A percentile compares a stretch with the other conserved stretches of the same genome.
These are phyloP conservation scores for Myioborus miniatus DNA, from an alignment of 2,797 vertebrate species.

Conservation along the genomic window DNA sequence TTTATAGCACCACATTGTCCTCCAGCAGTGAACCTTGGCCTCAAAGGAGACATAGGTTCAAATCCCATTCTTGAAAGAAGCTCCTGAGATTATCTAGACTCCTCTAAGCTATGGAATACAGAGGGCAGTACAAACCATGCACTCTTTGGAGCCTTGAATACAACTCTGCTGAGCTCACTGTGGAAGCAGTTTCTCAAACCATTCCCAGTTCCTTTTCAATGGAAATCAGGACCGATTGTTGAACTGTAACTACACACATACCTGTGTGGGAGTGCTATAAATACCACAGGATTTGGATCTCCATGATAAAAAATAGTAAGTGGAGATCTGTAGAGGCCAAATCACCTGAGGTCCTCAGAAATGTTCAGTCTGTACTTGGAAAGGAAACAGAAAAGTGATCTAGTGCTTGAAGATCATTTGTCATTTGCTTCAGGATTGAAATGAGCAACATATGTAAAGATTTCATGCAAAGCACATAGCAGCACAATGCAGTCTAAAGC, in stretches of 20 bases:
- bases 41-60: background rate
- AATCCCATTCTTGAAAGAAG: background rate
- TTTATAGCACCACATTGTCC: background rate
- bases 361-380: background rate
- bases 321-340: background rate
- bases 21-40: background rate
- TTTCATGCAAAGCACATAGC: background rate
- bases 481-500: background rate
- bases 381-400: background rate
- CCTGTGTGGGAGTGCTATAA: background rate
- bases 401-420: background rate
- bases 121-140: background rate
- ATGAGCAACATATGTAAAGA: background rate
- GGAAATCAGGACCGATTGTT: background rate
- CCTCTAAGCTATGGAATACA: background rate
- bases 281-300: background rate
- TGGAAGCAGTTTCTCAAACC: background rate
- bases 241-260: background rate
- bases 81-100: background rate
- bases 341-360: background rate
- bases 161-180: background rate
- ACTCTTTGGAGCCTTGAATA: accelerated
- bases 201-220: background rate
- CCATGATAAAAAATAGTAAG: background rate
- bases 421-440: background rate